These are phyloP conservation scores for Orchestia grillus DNA, from an alignment of 1,140 invertebrate species.

Conservation along the genomic window DNA sequence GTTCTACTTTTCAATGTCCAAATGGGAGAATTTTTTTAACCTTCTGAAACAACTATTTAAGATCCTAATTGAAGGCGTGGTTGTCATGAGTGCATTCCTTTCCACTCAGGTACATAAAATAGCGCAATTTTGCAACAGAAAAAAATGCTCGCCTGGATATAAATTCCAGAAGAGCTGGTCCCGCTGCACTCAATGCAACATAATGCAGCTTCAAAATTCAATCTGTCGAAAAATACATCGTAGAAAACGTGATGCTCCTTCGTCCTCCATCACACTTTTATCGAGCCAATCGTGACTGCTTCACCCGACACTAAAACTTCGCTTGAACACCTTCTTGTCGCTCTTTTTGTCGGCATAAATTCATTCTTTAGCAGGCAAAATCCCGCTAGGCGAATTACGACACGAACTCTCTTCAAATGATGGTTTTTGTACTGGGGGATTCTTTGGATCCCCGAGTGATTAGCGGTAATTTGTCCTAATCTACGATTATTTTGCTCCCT, in stretches of 20 bases:
- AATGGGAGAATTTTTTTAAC: neutral
- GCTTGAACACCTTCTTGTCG: neutral
- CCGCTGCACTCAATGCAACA: neutral
- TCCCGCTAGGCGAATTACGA: neutral
- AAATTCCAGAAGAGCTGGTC: neutral
- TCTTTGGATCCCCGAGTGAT: neutral
- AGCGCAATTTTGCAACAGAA: neutral
- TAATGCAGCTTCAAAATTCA: conserved; percentile 15
- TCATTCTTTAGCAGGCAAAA: neutral
- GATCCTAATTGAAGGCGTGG: neutral
- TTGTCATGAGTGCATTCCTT: neutral
- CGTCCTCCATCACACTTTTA: conserved; percentile 1
- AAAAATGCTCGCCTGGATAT: neutral
- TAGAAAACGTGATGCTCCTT: conserved; percentile 12
- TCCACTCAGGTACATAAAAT: neutral
- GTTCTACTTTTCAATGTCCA: neutral
- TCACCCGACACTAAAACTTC: neutral
- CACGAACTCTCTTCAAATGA: neutral
- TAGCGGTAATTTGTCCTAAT: neutral
- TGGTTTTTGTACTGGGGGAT: neutral
- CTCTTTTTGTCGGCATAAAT: neutral
- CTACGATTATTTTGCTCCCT: neutral
- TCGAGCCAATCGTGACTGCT: neutral
- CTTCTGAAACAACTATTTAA: neutral
- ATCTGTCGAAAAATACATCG: neutral